Evolutionary conservation across 2,888 invertebrate genomes (phyloP).

Genomic region (Endomychus coccineus): DNA sequence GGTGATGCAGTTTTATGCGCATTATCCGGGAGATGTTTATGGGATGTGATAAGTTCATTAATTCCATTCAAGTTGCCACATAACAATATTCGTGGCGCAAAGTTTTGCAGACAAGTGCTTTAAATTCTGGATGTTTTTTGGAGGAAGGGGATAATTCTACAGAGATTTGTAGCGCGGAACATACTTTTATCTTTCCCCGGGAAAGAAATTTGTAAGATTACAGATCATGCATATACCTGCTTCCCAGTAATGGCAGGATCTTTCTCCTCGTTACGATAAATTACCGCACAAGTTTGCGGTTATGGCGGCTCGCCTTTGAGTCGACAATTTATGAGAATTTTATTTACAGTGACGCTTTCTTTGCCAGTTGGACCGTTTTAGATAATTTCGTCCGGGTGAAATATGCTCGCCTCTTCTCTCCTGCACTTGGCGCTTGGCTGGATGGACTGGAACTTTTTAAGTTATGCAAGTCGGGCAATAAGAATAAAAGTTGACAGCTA

Average conservation of each 20-base stretch:
- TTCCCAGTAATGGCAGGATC: constrained; percentile 18
- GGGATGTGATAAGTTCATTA: too few species aligned
- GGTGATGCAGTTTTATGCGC: too few species aligned
- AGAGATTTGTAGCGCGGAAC: constrained; percentile 41
- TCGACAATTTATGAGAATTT: constrained; percentile 34
- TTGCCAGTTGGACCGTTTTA: constrained; percentile 2
- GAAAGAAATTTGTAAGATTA: constrained; percentile 41
- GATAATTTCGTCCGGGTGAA: not conserved
- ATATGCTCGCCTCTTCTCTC: too few species aligned
- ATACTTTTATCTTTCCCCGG: constrained; percentile 36
- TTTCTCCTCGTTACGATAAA: constrained; percentile 36
- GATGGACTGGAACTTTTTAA: too few species aligned
- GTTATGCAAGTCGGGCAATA: too few species aligned
- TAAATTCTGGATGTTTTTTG: too few species aligned
- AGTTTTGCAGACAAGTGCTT: too few species aligned
- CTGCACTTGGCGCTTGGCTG: too few species aligned
- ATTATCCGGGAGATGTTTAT: too few species aligned
- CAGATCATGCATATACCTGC: constrained; percentile 36
- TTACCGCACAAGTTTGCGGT: constrained; percentile 36
- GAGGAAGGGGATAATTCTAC: constrained; percentile 32
- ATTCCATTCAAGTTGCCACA: too few species aligned
- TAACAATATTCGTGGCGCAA: too few species aligned
- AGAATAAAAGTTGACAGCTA: too few species aligned
- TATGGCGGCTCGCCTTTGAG: constrained; percentile 26
- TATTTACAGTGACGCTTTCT: constrained; percentile 28